Base-by-base conservation (phyloP, 2,888 invertebrate species). In the Drosophila algonquin region DNA sequence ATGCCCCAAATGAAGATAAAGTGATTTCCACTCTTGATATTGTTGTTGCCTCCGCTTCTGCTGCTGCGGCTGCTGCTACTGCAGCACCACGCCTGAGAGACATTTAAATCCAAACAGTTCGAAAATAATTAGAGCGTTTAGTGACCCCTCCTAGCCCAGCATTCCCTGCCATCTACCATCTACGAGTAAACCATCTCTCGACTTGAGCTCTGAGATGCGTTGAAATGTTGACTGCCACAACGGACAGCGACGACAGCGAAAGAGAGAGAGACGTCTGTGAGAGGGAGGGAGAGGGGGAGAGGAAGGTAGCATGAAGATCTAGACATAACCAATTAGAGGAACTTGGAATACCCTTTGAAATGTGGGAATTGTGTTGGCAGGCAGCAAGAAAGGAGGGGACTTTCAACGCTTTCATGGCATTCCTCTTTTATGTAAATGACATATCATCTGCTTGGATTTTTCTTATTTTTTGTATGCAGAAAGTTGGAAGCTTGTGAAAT, bases 111-210 rank as follows among this genome's bases (percentile, higher is more conserved):
- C 80, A 62, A 71, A 74, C 89, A 81, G 87, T 81, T 89, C 74
- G 82, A 89, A 83, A 85, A 89, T 85, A 85, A 85, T 85, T 89
- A 85, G 87, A 85, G 89, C 89, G 72, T 89, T 85, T 87, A 87
- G 76, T 80, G 78, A 58, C 72, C 61, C 9, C 51, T 30, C 6
- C 16, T 6, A 44, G 10, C 46, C 9, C 8, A 12, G 5, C 47
- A 21, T 4, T 9, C 51, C 48, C 48, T 21, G 21, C 6, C 30
- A 5, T 14, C 24, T 3, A 12, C 51, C 51, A 18, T 54, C 64
- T 47, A 53, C 67, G 12, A 44, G 30, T 40, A 40, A 40, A 40
- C n/a, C 40, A 14, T 56, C 56, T 40, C 69, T 40, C 21, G 47
- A 21, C 44, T 58, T 64, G 9, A 45, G 24, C 64, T 7, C 5